Percentiles rank a stretch among this genome's conserved stretches.
Evolutionary conservation across 2,113 vertebrate species (phyloP).

Genomic region (Drymodes brunneopygia): DNA sequence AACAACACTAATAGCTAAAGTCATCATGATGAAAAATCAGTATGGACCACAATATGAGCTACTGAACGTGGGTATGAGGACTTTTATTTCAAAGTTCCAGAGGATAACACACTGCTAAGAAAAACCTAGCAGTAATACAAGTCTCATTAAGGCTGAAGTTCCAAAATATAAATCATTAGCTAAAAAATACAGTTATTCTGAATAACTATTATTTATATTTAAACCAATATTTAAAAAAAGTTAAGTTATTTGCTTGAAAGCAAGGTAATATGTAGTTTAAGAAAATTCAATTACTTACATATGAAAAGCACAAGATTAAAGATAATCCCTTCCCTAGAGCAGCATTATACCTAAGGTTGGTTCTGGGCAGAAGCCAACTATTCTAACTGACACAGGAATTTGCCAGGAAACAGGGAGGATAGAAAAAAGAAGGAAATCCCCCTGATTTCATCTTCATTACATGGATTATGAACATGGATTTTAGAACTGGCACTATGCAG

Average conservation of each 20-base stretch:
- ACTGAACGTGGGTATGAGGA: accelerated
- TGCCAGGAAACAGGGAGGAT: background rate
- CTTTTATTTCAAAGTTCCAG: background rate
- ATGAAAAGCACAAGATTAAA: slow-evolving; percentile 11
- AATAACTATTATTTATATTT: background rate
- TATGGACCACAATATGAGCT: background rate
- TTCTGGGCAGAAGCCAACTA: background rate
- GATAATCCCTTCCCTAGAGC: background rate
- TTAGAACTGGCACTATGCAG: background rate
- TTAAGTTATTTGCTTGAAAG: background rate
- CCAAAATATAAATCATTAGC: background rate
- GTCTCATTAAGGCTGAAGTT: background rate
- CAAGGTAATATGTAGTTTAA: background rate
- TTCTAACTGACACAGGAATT: background rate
- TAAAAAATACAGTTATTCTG: background rate
- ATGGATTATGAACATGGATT: background rate
- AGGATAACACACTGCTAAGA: background rate
- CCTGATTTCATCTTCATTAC: background rate
- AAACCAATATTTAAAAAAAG: background rate
- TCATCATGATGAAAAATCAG: background rate
- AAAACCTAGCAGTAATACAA: background rate
- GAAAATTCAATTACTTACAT: background rate
- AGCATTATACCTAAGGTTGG: background rate
- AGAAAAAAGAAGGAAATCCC: background rate
- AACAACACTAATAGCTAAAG: background rate